Percentiles rank a stretch among this genome's conserved stretches.
Conservation (phyloP, 2,797 vertebrate genomes). For the Bufotes viridis region DNA sequence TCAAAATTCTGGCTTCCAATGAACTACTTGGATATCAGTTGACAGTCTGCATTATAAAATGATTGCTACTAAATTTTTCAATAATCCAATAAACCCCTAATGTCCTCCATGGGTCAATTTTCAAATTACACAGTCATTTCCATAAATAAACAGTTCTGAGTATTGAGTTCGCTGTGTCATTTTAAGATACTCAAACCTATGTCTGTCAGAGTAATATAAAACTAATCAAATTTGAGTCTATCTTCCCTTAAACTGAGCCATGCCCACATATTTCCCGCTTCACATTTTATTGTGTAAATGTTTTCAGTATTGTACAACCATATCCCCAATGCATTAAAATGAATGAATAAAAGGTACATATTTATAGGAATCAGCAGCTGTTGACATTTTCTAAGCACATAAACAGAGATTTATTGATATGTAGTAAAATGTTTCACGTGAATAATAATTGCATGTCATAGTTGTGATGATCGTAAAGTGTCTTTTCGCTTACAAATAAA, state of each 20-base stretch:
- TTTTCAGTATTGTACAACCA: background rate
- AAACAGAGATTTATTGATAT: conserved; percentile 42
- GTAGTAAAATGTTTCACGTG: conserved; percentile 13
- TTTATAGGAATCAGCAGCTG: conserved; percentile 22
- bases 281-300: background rate
- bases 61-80: no score
- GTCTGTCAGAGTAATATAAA: background rate
- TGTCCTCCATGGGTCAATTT: background rate
- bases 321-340: background rate
- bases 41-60: no score
- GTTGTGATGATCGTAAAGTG: conserved; percentile 2
- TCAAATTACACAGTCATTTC: background rate
- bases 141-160: background rate
- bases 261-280: background rate
- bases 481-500: background rate
- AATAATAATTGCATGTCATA: conserved; percentile 30
- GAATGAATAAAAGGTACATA: conserved; percentile 27
- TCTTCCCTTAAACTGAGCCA: background rate
- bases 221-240: background rate
- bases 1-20: no score
- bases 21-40: no score
- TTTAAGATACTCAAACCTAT: background rate
- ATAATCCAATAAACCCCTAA: background rate
- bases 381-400: conserved; percentile 36
- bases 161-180: background rate